Evolutionary conservation across 2,888 invertebrate species (phyloP).

Genomic region (Steinernema carpocapsae): DNA sequence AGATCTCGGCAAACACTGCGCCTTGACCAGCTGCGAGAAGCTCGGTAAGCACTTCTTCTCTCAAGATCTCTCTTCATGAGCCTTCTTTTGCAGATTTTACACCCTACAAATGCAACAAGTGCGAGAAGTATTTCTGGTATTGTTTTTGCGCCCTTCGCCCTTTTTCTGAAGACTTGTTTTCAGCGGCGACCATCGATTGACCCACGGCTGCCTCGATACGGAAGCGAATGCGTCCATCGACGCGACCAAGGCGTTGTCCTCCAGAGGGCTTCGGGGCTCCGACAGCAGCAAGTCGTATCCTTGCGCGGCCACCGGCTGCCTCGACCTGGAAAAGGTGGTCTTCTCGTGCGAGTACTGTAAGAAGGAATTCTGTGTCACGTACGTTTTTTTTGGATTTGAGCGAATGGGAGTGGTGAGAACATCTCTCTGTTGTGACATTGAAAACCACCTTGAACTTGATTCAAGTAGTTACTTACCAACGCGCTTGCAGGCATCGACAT

Average conservation of each 20-base stretch:
- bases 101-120: background rate
- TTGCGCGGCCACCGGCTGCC: background rate
- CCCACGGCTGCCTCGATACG: slow-evolving; percentile 7
- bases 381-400: background rate
- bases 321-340: background rate
- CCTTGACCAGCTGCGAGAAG: background rate
- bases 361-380: background rate
- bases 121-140: background rate
- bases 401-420: background rate
- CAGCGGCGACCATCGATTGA: slow-evolving; percentile 5
- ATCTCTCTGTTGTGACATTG: background rate
- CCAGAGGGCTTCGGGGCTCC: background rate
- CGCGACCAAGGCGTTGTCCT: background rate
- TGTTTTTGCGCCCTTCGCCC: background rate
- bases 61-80: background rate
- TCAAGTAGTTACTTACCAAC: no score
- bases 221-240: background rate
- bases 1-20: slow-evolving; percentile 5
- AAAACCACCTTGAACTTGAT: no score
- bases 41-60: background rate
- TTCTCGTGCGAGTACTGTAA: background rate
- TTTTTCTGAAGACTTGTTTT: background rate
- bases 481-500: background rate
- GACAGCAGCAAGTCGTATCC: background rate
- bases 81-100: background rate